A percentile compares a stretch with the other conserved stretches of the same genome.
These are phyloP conservation scores for Semicossyphus pulcher DNA, from an alignment of 2,113 vertebrate genomes.

Conservation along the genomic window DNA sequence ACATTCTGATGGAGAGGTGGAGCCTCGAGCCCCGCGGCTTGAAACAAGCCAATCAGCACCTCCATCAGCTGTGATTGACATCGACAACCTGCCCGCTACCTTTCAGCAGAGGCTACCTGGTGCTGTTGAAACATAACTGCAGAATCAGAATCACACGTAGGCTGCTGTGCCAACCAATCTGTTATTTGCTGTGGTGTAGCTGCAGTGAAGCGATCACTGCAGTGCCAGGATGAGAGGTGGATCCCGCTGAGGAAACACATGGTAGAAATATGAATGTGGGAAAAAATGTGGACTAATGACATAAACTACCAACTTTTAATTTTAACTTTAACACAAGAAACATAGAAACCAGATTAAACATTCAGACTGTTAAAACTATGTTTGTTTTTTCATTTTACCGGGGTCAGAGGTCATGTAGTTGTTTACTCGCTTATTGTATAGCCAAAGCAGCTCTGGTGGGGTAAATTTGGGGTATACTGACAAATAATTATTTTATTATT, in stretches of 20 bases:
- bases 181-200: neutral
- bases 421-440: too few relatives aligned
- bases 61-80: constrained; percentile 56
- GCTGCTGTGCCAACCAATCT: constrained; percentile 15
- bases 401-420: neutral
- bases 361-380: too few relatives aligned
- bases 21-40: constrained; percentile 42
- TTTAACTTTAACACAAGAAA: neutral
- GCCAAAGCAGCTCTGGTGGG: too few relatives aligned
- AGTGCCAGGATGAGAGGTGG: constrained; percentile 5
- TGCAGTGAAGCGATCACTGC: constrained; percentile 36
- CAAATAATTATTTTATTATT: too few relatives aligned
- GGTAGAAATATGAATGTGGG: neutral
- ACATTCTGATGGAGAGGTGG: constrained; percentile 63
- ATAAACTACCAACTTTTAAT: neutral
- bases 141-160: neutral
- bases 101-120: constrained; percentile 38
- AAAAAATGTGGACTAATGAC: neutral
- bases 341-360: too few relatives aligned
- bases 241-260: constrained; percentile 26
- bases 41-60: constrained; percentile 62
- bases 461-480: too few relatives aligned
- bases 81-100: constrained; percentile 27
- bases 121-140: constrained; percentile 2
- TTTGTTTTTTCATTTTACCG: too few relatives aligned